Percentiles rank a stretch among this genome's conserved stretches.
These are phyloP conservation scores for Schmidtea mediterranea DNA, from an alignment of 1,140 invertebrate species.

Conservation along the genomic window DNA sequence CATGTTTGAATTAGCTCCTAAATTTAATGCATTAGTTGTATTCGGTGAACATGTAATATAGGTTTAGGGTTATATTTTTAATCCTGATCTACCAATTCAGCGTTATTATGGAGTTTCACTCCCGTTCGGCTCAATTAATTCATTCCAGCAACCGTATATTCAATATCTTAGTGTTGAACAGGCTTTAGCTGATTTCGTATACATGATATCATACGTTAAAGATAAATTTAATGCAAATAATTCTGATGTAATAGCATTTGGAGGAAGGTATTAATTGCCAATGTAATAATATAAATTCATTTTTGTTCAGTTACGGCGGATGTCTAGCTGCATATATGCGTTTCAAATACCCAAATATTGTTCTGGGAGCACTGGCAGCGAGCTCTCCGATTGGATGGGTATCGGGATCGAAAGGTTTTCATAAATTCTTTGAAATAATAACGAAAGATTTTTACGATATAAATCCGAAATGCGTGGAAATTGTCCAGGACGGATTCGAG, in stretches of 20 bases:
- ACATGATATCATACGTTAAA: constrained; percentile 41
- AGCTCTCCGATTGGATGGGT: constrained; percentile 76
- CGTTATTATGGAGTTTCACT: constrained; percentile 66
- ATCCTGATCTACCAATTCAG: constrained; percentile 10
- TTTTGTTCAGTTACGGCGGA: constrained; percentile 17
- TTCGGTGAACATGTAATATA: constrained; percentile 26
- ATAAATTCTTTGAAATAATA: constrained; percentile 35
- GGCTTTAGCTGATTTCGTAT: constrained; percentile 66
- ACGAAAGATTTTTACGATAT: constrained; percentile 22
- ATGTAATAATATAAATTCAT: too few relatives aligned
- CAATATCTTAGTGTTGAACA: constrained; percentile 63
- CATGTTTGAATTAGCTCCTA: constrained; percentile 23
- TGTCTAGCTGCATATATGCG: constrained; percentile 21
- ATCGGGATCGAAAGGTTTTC: constrained; percentile 42
- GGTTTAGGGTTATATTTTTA: too few relatives aligned
- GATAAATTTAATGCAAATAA: constrained; percentile 18
- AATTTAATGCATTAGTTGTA: constrained; percentile 21
- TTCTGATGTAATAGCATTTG: constrained; percentile 60
- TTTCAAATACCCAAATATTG: constrained; percentile 69
- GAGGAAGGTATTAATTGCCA: constrained; percentile 33
- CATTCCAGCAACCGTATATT: constrained; percentile 34
- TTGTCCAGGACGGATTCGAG: constrained; percentile 46
- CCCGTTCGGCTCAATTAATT: constrained; percentile 43
- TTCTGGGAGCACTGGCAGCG: constrained; percentile 57
- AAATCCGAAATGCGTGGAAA: constrained; percentile 15